These are phyloP conservation scores for Cryptotermes secundus DNA, from an alignment of 1,140 invertebrate genomes.

Conservation along the genomic window DNA sequence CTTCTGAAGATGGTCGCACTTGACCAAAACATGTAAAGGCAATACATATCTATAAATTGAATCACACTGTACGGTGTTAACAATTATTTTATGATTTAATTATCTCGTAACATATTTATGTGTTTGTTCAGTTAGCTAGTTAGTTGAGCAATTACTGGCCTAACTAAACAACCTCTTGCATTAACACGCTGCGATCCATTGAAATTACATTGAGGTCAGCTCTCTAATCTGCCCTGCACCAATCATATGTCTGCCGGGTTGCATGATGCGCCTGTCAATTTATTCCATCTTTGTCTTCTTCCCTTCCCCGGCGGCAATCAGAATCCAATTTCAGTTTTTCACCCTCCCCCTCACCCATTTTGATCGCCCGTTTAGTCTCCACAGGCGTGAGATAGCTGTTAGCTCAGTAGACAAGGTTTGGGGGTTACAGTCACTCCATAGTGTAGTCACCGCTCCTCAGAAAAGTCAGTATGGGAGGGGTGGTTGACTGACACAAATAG, in stretches of 20 bases:
- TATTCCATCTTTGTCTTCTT: slow-evolving; percentile 22
- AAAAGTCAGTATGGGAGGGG: too few species aligned
- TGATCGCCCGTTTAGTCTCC: slow-evolving; percentile 27
- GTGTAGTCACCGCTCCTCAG: background rate
- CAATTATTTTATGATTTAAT: too few species aligned
- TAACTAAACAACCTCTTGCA: too few species aligned
- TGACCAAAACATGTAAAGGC: too few species aligned
- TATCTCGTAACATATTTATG: too few species aligned
- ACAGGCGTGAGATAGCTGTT: slow-evolving; percentile 23
- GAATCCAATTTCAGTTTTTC: slow-evolving; percentile 29
- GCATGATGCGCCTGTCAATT: slow-evolving; percentile 32
- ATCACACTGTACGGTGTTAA: too few species aligned
- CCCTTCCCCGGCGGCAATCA: slow-evolving; percentile 23
- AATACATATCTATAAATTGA: too few species aligned
- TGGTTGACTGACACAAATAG: background rate
- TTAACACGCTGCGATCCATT: background rate
- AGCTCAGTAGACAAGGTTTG: slow-evolving; percentile 20
- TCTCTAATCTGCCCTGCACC: background rate
- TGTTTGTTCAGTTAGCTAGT: too few species aligned
- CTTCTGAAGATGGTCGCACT: too few species aligned
- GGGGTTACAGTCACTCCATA: slow-evolving; percentile 14
- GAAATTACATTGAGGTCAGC: background rate
- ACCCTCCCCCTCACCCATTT: background rate
- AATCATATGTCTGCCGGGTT: background rate
- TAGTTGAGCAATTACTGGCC: too few species aligned